Conservation (phyloP, 2,888 invertebrate genomes). For the Oxycera nigricornis region DNA sequence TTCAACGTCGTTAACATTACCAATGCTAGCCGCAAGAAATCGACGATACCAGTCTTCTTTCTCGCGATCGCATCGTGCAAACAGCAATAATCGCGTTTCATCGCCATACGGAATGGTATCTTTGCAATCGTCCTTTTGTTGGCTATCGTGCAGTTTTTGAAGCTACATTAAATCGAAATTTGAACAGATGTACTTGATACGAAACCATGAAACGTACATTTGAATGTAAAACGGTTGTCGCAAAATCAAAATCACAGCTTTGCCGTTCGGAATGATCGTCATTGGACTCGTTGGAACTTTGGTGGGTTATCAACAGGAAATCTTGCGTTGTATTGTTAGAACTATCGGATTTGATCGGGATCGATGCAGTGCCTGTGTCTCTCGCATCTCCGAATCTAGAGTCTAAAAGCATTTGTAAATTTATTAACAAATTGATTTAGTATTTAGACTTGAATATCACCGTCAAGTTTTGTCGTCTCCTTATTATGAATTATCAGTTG, state of each 20-base stretch:
- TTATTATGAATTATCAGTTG: slow-evolving; percentile 58
- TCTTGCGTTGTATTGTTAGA: background rate
- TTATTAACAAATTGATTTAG: too few relatives aligned
- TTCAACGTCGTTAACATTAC: slow-evolving; percentile 57
- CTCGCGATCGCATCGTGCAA: slow-evolving; percentile 59
- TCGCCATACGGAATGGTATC: slow-evolving; percentile 58
- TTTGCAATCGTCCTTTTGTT: background rate
- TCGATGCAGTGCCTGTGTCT: too few relatives aligned
- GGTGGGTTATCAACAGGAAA: background rate
- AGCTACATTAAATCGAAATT: slow-evolving; percentile 52
- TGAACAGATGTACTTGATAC: too few relatives aligned
- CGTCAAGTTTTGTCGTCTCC: slow-evolving; percentile 24
- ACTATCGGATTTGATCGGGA: too few relatives aligned
- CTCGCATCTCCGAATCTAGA: too few relatives aligned
- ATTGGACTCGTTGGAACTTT: slow-evolving; percentile 47
- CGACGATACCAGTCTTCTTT: slow-evolving; percentile 62
- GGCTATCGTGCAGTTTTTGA: slow-evolving; percentile 54
- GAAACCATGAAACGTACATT: slow-evolving; percentile 56
- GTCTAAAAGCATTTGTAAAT: too few relatives aligned
- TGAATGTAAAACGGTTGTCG: slow-evolving; percentile 55
- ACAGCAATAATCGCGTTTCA: slow-evolving; percentile 58
- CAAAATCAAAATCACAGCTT: slow-evolving; percentile 54
- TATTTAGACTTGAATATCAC: background rate
- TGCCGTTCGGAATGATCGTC: slow-evolving; percentile 48
- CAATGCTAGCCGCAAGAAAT: slow-evolving; percentile 57